Conservation (phyloP, 2,113 vertebrate species). For the Scomber japonicus region DNA sequence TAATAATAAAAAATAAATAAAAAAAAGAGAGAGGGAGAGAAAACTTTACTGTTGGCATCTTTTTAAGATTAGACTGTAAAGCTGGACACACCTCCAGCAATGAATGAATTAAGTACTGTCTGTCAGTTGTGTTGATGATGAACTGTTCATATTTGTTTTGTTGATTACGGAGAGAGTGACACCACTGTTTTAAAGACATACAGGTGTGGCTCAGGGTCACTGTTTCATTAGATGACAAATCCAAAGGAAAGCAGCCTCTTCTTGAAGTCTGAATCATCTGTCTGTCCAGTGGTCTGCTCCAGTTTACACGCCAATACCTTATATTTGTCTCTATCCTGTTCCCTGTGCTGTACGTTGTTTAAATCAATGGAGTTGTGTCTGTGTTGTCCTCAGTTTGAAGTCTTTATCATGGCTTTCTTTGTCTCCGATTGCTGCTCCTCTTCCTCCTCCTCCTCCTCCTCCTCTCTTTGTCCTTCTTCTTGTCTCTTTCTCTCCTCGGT, state of each 20-base stretch:
- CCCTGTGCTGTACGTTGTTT: conserved; percentile 44
- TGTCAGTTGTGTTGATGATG: conserved; percentile 38
- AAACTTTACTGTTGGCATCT: conserved; percentile 22
- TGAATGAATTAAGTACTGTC: conserved; percentile 26
- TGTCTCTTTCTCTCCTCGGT: conserved; percentile 60
- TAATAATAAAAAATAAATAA: neutral
- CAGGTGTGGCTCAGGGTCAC: conserved; percentile 10
- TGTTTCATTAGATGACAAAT: conserved; percentile 13
- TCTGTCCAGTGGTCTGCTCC: conserved; percentile 78
- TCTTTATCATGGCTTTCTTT: conserved; percentile 60
- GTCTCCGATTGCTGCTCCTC: conserved; percentile 63
- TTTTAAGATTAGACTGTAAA: conserved; percentile 28
- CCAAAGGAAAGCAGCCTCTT: conserved; percentile 28
- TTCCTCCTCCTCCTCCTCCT: conserved; percentile 50
- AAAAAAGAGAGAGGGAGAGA: conserved; percentile 1
- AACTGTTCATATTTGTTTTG: conserved; percentile 43
- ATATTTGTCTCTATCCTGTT: conserved; percentile 38
- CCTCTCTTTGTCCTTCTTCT: conserved; percentile 35
- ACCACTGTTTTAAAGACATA: conserved; percentile 16
- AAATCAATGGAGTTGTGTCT: conserved; percentile 57
- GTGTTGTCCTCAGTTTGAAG: conserved; percentile 61
- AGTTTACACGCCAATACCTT: conserved; percentile 66
- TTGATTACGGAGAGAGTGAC: conserved; percentile 4
- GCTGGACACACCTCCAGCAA: conserved; percentile 29
- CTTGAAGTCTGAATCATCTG: conserved; percentile 1